Percentiles rank a stretch among this genome's conserved stretches.
phyloP scores from a whole-genome alignment of 92 coral and sea anemone species.

The Meandrina meandrites region DNA sequence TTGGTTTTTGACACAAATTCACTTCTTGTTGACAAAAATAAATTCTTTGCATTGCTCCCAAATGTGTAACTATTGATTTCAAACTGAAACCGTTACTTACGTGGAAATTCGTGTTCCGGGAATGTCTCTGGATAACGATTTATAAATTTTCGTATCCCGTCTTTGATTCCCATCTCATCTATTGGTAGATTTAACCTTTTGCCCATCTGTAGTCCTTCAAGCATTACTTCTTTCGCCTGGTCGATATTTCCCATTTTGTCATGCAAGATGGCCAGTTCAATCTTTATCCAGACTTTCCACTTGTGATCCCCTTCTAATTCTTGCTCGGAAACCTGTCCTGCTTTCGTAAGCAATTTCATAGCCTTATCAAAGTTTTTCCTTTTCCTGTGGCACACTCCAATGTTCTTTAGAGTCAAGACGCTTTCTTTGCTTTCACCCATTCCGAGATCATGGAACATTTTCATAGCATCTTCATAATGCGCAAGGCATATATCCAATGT shows the following conservation, averaged over 20 bases:
- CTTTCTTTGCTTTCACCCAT: constrained; percentile 14
- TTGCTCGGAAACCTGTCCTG: constrained; percentile 24
- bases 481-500: background rate
- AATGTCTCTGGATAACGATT: background rate
- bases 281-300: constrained; percentile 27
- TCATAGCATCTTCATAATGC: background rate
- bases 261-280: constrained; percentile 8
- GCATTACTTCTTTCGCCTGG: constrained; percentile 3
- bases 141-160: background rate
- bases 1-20: background rate
- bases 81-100: background rate
- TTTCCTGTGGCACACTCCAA: constrained; percentile 18
- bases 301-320: constrained; percentile 29
- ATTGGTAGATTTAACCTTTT: background rate
- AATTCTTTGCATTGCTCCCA: background rate
- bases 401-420: constrained; percentile 26
- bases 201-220: constrained; percentile 20
- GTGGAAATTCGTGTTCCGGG: background rate
- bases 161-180: background rate
- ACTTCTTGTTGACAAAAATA: no score
- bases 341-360: background rate
- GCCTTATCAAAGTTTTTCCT: constrained; percentile 19
- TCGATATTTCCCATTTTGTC: background rate
- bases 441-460: constrained; percentile 18
- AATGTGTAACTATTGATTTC: background rate